Percentiles rank a stretch among this genome's conserved stretches.
phyloP scores from a whole-genome alignment of 2,797 vertebrate species.

The Myiotriccus ornatus region DNA sequence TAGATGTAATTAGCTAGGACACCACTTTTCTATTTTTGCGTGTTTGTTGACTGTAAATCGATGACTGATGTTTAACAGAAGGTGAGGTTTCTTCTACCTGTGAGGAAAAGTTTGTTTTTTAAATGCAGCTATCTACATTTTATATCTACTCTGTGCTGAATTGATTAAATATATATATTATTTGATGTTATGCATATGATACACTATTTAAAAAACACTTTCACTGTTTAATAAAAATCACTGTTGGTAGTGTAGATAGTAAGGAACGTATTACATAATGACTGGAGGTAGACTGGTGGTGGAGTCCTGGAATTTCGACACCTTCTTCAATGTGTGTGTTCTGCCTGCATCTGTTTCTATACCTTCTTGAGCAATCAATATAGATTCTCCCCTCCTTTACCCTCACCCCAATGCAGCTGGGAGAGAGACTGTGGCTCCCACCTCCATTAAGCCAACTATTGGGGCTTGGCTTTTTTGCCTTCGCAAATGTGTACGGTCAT shows the following conservation, averaged over 20 bases:
- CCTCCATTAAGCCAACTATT: neutral
- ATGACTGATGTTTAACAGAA: neutral
- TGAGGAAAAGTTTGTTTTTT: neutral
- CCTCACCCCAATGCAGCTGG: fast-evolving
- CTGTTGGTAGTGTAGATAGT: neutral
- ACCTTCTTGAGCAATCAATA: neutral
- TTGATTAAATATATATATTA: neutral
- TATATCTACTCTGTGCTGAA: neutral
- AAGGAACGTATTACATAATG: neutral
- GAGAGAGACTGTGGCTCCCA: neutral
- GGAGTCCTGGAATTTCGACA: neutral
- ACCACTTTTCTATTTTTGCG: neutral
- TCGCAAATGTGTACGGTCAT: neutral
- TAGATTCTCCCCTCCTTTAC: neutral
- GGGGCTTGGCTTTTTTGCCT: neutral
- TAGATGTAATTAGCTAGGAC: neutral
- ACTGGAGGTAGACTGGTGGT: neutral
- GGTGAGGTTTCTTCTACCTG: neutral
- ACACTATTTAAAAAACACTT: neutral
- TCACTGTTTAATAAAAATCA: neutral
- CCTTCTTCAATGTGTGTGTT: neutral
- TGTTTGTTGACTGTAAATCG: neutral
- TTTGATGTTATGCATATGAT: neutral
- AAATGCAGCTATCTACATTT: neutral
- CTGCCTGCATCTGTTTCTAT: neutral